Evolutionary conservation across 2,888 invertebrate genomes (phyloP), one percentile per base, ranked within the genome.

Genomic region (Sylvicola cinctus): DNA sequence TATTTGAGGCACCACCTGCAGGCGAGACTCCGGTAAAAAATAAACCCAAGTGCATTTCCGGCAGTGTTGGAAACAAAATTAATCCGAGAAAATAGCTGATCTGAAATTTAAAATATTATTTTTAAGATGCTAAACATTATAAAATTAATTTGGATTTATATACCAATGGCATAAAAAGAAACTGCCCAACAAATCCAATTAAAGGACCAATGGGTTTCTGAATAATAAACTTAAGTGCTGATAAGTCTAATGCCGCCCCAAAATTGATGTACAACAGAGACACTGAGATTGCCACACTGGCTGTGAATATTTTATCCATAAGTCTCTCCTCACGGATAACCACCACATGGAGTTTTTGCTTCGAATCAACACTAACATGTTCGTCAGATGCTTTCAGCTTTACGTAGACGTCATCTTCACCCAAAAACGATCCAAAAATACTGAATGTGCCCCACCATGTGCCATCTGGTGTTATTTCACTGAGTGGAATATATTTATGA

Each of bases 1-100:
- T 84, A 56, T 96, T 96, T 32, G 91, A 91, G 16, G 91, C 90
- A 0, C 93, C 95, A 1, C 96, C 88, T n/a, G 80, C 83, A 1
- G 88, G 88, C 3, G 83, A 75, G 14, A 85, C 80, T 1, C 88
- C 88, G 1, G 85, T 80, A 55, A 85, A 83, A 58, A 88, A 88
- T 55, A 90, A 66, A 3, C 88, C 88, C 43, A 90, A 54, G 31
- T 78, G 76, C 68, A 88, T 67, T 43, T 69, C 68, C 3, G 69
- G 63, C 33, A 62, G 60, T 37, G 68, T 52, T 2, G 79, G 74
- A 55, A 87, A 83, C 14, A 85, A 59, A 13, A 71, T 45, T 44
- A 66, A 65, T 0, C 78, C 83, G 12, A 85, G 54, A 0, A 62
- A 66, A 56, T 73, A 87, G 42, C 80, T 74, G 30, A 78, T 55